Evolutionary conservation across 2,888 invertebrate genomes (phyloP).

Genomic region (Sericinus montela): DNA sequence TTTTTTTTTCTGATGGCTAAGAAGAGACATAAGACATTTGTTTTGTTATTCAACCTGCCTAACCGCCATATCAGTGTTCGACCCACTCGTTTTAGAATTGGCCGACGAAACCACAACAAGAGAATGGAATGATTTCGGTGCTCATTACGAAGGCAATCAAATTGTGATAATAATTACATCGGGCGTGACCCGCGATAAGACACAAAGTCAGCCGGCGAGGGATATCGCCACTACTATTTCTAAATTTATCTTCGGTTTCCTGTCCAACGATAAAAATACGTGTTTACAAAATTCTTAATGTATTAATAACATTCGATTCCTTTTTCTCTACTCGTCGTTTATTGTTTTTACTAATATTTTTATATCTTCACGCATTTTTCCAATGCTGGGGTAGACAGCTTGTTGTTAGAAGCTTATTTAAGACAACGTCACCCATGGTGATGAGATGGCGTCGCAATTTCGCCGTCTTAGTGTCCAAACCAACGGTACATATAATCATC

Average conservation of each 20-base stretch:
- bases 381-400: too few relatives aligned
- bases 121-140: constrained; percentile 28
- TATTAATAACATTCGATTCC: constrained; percentile 31
- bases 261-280: constrained; percentile 40
- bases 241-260: constrained; percentile 52
- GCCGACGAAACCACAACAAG: constrained; percentile 28
- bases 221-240: constrained; percentile 30
- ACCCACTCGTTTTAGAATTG: constrained; percentile 22
- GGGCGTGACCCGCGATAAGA: constrained; percentile 44
- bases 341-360: too few relatives aligned
- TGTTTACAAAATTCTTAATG: constrained; percentile 36
- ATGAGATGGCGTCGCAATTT: too few relatives aligned
- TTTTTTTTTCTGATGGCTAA: too few relatives aligned
- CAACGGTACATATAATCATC: too few relatives aligned
- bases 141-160: constrained; percentile 41
- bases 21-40: too few relatives aligned
- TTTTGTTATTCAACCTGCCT: too few relatives aligned
- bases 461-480: too few relatives aligned
- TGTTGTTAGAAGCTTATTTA: too few relatives aligned
- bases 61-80: not conserved
- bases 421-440: too few relatives aligned
- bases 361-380: too few relatives aligned
- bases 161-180: constrained; percentile 38
- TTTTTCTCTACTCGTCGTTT: too few relatives aligned
- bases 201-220: constrained; percentile 42